These are phyloP conservation scores for Sus cebifrons DNA, from an alignment of 2,797 vertebrate genomes.

Conservation along the genomic window DNA sequence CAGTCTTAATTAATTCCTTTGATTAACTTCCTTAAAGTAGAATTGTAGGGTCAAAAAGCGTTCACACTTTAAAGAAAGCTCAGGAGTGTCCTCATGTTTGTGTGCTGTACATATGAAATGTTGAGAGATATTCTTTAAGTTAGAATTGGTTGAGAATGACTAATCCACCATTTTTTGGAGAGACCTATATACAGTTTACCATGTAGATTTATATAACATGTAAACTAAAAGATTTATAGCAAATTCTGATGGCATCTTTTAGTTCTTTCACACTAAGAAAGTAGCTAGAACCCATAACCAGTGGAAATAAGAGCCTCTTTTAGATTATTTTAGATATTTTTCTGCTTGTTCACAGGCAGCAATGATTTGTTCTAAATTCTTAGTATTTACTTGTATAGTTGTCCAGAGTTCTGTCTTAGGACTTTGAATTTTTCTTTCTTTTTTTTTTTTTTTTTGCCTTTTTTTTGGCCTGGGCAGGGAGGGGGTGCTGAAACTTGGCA, in stretches of 20 bases:
- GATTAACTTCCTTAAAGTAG: slow-evolving; percentile 29
- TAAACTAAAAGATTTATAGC: neutral
- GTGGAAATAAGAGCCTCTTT: neutral
- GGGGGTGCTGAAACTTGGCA: no score
- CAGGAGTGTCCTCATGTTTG: neutral
- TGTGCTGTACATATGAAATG: neutral
- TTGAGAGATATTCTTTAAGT: neutral
- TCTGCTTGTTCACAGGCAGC: neutral
- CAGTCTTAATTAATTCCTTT: slow-evolving; percentile 55
- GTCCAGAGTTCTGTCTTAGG: neutral
- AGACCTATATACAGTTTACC: neutral
- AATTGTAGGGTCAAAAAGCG: neutral
- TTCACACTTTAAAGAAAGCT: slow-evolving; percentile 42
- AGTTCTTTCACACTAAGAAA: slow-evolving; percentile 2
- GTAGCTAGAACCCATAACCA: neutral
- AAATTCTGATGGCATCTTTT: slow-evolving; percentile 18
- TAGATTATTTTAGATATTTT: neutral
- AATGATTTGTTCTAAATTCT: neutral
- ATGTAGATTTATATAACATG: neutral
- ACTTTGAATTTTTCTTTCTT: neutral
- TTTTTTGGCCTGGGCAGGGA: no score
- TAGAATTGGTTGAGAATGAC: neutral
- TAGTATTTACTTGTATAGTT: neutral
- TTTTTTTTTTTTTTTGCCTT: no score
- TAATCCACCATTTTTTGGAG: neutral